Conservation (phyloP, 2,888 invertebrate species). For the Ophion ellenae region DNA sequence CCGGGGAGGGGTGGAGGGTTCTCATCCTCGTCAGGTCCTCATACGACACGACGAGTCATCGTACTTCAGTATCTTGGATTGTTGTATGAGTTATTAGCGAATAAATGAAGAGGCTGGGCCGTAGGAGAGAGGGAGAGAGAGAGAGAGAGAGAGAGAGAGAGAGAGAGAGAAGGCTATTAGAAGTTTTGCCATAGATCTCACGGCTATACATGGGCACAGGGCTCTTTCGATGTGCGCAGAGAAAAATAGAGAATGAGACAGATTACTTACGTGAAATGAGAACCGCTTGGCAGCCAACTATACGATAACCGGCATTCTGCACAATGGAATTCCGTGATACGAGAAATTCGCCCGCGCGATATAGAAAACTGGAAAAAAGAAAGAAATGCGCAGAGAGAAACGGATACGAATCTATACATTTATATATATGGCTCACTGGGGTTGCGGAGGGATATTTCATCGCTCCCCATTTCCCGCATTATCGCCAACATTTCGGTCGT, state of each 20-base stretch:
- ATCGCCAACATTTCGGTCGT: conserved; percentile 44
- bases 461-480: conserved; percentile 41
- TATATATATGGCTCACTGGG: conserved; percentile 1
- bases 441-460: conserved; percentile 2
- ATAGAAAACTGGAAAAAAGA: conserved; percentile 35
- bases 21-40: neutral
- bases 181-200: conserved; percentile 63
- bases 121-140: conserved; percentile 14
- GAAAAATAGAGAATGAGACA: conserved; percentile 25
- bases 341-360: conserved; percentile 40
- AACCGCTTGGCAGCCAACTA: conserved; percentile 26
- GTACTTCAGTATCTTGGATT: conserved; percentile 64
- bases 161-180: conserved; percentile 55
- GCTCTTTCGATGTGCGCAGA: neutral
- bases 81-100: conserved; percentile 62
- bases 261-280: conserved; percentile 45
- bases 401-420: neutral
- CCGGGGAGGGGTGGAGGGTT: neutral
- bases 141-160: neutral
- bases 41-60: conserved; percentile 44
- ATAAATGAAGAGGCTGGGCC: conserved; percentile 20
- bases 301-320: conserved; percentile 57
- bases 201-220: conserved; percentile 8
- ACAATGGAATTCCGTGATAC: conserved; percentile 61
- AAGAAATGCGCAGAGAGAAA: conserved; percentile 15